A percentile compares a stretch with the other conserved stretches of the same genome.
These are phyloP conservation scores for Leptopterna dolabrata DNA, from an alignment of 2,888 invertebrate genomes.

Conservation along the genomic window DNA sequence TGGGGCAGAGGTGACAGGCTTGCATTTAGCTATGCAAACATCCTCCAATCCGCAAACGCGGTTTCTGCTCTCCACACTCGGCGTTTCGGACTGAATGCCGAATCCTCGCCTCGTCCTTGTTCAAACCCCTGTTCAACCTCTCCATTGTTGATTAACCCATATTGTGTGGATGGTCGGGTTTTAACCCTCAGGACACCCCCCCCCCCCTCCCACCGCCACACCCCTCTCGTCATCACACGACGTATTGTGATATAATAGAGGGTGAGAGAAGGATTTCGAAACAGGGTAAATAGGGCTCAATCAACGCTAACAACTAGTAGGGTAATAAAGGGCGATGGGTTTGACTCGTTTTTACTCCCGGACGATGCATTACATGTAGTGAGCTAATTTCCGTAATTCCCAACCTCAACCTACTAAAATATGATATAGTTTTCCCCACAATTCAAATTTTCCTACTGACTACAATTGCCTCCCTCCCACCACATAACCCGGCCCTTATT, in stretches of 20 bases:
- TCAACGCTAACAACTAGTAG: constrained; percentile 7
- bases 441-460: too few species aligned
- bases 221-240: neutral
- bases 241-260: neutral
- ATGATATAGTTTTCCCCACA: too few species aligned
- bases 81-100: neutral
- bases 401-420: too few species aligned
- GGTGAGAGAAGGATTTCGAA: neutral
- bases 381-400: too few species aligned
- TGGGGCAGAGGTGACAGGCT: constrained; percentile 13
- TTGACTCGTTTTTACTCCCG: neutral
- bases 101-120: neutral
- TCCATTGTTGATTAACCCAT: constrained; percentile 37
- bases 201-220: neutral
- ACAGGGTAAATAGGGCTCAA: constrained; percentile 3
- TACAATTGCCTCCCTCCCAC: too few species aligned
- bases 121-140: neutral
- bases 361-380: neutral
- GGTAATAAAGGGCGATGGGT: neutral
- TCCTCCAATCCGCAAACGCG: neutral
- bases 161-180: constrained; percentile 30
- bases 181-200: neutral
- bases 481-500: too few species aligned
- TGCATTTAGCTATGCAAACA: constrained; percentile 44
- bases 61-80: neutral